A percentile compares a stretch with the other conserved stretches of the same genome.
phyloP scores from a whole-genome alignment of 2,113 vertebrate species.

The Semicossyphus pulcher region DNA sequence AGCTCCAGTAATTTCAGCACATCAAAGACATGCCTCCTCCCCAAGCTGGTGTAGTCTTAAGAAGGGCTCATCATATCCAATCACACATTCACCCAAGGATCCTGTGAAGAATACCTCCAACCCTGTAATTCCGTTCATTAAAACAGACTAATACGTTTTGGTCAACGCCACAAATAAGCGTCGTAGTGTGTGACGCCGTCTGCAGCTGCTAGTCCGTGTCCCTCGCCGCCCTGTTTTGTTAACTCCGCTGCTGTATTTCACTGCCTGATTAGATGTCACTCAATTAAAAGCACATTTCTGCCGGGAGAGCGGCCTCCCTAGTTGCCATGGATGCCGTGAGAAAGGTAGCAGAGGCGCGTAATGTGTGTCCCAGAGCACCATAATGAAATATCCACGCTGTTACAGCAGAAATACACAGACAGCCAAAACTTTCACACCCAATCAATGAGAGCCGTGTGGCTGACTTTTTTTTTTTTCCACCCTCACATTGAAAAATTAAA shows the following conservation, averaged over 20 bases:
- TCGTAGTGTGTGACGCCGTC: constrained; percentile 15
- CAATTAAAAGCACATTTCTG: constrained; percentile 85
- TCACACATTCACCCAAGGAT: constrained; percentile 70
- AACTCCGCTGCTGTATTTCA: constrained; percentile 78
- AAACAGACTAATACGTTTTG: constrained; percentile 43
- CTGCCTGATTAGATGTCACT: constrained; percentile 83
- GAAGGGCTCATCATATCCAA: constrained; percentile 77
- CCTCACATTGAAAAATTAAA: constrained; percentile 82
- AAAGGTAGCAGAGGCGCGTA: constrained; percentile 70
- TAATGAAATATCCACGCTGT: constrained; percentile 78
- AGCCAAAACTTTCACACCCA: constrained; percentile 82
- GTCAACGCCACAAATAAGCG: constrained; percentile 33
- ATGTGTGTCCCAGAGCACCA: constrained; percentile 71
- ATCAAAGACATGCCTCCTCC: constrained; percentile 79
- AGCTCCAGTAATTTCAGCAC: constrained; percentile 76
- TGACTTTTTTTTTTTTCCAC: constrained; percentile 55
- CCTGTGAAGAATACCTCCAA: constrained; percentile 63
- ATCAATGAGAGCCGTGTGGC: constrained; percentile 78
- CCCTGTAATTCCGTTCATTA: constrained; percentile 68
- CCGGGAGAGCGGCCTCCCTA: constrained; percentile 65
- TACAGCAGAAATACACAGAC: constrained; percentile 67
- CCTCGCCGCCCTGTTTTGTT: constrained; percentile 77
- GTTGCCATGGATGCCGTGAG: constrained; percentile 80
- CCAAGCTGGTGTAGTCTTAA: constrained; percentile 69
- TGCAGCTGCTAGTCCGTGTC: constrained; percentile 66